These are phyloP conservation scores for Gobiocypris rarus DNA, from an alignment of 2,113 vertebrate species.

Conservation along the genomic window DNA sequence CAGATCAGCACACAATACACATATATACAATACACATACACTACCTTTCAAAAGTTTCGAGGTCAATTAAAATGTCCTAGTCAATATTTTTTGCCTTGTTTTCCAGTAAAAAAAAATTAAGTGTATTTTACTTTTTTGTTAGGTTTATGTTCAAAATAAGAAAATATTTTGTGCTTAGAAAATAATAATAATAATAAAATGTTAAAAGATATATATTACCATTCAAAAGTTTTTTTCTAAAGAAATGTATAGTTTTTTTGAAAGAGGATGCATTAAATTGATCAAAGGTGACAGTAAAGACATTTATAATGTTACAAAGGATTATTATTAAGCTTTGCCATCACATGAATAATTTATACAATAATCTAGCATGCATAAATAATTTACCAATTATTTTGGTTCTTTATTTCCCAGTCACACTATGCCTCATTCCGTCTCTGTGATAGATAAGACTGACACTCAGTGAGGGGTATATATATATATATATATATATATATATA, in stretches of 20 bases:
- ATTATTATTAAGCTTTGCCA: neutral
- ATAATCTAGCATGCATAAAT: neutral
- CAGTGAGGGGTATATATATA: neutral
- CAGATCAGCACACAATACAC: no score
- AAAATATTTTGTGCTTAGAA: neutral
- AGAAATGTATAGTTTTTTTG: neutral
- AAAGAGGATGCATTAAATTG: neutral
- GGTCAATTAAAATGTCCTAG: no score
- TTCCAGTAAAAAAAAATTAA: neutral
- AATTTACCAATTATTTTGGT: neutral
- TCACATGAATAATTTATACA: neutral
- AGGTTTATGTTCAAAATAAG: neutral
- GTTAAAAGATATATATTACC: no score
- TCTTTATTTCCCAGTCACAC: conserved; percentile 9
- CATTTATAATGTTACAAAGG: neutral
- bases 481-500: no score
- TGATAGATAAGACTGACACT: conserved; percentile 29
- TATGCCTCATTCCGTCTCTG: neutral
- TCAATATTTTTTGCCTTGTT: neutral
- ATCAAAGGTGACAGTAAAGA: neutral
- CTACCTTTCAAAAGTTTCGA: no score
- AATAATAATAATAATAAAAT: no score
- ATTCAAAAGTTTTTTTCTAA: neutral
- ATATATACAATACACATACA: no score
- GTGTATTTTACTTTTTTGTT: neutral